Evolutionary conservation across 2,113 vertebrate genomes (phyloP), one percentile per base, ranked within the genome.

Genomic region (Brevimyrus niger): DNA sequence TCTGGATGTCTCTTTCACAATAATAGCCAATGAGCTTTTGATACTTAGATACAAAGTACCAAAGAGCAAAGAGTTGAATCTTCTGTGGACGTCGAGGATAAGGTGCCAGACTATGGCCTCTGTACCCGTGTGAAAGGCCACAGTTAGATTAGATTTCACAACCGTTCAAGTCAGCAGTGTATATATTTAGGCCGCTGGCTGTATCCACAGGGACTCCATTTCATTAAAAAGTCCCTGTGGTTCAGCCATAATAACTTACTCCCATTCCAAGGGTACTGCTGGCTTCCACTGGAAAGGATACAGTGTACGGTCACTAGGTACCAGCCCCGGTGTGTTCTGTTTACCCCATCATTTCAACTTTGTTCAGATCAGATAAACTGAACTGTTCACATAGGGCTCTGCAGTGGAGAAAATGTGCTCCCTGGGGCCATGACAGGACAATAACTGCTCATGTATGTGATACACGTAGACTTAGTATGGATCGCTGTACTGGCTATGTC

Each of bases 31-130:
- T 87, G 50, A 87, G 85, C 19, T 51, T 87, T 55, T 53, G 48
- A 55, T 87, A 87, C 50, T 87, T 87, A 35, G 48, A 87, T 84
- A 53, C 47, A 87, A 51, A 50, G 85, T 87, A 87, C 85, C 85
- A 87, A 87, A 87, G 85, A 87, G 27, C 47, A 53, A 17, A 27
- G 15, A 15, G 84, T 35, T 87, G 50, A 87, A 53, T 87, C 48
- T 53, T 53, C 85, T 55, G 85, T 35, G 15, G 27, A 53, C 27
- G n/a, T 53, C 55, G 27, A 23, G 83, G 83, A 47, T 50, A 27
- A 51, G 15, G 50, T 35, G 50, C 50, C n/a, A 27, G 73, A 42
- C 50, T 19, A n/a, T 53, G 48, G 50, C 50, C 85, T 53, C 27
- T 53, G 47, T 38, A 42, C 85, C 11, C 11, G 31, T 27, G 31